phyloP scores from a whole-genome alignment of 2,113 vertebrate genomes.

The Chinchilla lanigera region DNA sequence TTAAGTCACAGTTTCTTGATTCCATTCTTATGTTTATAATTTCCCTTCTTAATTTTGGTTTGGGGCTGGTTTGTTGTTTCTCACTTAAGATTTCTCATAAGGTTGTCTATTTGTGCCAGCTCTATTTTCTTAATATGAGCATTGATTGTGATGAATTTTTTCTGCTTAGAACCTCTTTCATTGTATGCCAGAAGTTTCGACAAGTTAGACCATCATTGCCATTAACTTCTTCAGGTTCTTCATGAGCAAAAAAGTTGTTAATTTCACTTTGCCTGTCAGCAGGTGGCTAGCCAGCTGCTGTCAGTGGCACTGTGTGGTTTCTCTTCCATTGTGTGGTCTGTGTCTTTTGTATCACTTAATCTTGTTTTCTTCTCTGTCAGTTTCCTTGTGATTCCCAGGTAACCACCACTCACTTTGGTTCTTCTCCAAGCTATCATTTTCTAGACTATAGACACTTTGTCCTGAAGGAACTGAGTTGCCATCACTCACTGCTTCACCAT shows the following conservation, averaged over 20 bases:
- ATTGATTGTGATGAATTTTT: not conserved
- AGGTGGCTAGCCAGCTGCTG: not conserved
- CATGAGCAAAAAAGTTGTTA: not conserved
- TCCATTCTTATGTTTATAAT: not conserved
- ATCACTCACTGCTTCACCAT: not conserved
- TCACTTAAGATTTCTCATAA: not conserved
- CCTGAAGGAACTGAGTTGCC: not conserved
- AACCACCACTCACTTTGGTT: not conserved
- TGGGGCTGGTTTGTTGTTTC: not conserved
- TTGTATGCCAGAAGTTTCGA: not conserved
- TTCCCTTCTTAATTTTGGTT: not conserved
- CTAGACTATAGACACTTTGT: not conserved
- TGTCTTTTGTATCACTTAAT: not conserved
- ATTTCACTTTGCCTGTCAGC: not conserved
- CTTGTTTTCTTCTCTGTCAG: not conserved
- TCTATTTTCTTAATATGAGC: not conserved
- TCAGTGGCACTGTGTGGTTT: not conserved
- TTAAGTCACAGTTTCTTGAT: not conserved
- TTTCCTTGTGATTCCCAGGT: not conserved
- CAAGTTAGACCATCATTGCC: not conserved
- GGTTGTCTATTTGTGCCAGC: not conserved
- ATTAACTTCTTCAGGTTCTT: not conserved
- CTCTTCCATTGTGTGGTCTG: not conserved
- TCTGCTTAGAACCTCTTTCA: not conserved
- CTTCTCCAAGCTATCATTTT: not conserved